Base-by-base conservation (phyloP, 2,797 vertebrate genomes). In the Karalla daura region DNA sequence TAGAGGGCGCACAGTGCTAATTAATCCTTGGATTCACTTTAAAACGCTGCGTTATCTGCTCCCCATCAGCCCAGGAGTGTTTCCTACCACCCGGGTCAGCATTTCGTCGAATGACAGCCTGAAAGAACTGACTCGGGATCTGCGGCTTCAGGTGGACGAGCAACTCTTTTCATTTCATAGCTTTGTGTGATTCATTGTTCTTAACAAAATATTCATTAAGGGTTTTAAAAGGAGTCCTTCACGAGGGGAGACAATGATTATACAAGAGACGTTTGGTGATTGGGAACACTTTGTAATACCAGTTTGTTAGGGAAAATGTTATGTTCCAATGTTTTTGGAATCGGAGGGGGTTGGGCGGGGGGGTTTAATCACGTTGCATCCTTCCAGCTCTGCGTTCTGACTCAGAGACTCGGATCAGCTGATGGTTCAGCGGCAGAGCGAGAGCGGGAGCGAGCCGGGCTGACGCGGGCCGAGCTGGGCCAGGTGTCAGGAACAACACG, bases 401-500 rank as follows among this genome's bases (percentile, higher is more conserved):
- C 9, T 63, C 17, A 23, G 12, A 39, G 53, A 37, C 4, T 35
- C 53, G 78, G 63, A 40, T 60, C 56, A 72, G 27, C 41, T 25
- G 11, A 50, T 44, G 50, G 53, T 53, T 35, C 70, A 51, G 68
- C 67, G 75, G 68, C 0, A 44, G 55, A 71, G 69, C 39, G 32
- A 63, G 74, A 80, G 69, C 39, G 32, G 61, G 74, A 80, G 68
- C 10, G 50, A 76, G 74, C 74, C 24, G 52, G 63, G 64, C 47
- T 68, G 58, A 68, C 56, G 79, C 45, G 23, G 39, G 25, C 70
- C 10, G 63, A 76, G 74, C 66, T 3, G 3, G 68, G 70, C 46
- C 76, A 55, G 84, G 83, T 86, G 86, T 87, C 86, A 84, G 59
- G 78, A 61, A 86, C 76, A 86, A 83, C 82, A 86, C 76, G 33